These are phyloP conservation scores for Tholera decimalis DNA, from an alignment of 2,888 invertebrate species.

Conservation along the genomic window DNA sequence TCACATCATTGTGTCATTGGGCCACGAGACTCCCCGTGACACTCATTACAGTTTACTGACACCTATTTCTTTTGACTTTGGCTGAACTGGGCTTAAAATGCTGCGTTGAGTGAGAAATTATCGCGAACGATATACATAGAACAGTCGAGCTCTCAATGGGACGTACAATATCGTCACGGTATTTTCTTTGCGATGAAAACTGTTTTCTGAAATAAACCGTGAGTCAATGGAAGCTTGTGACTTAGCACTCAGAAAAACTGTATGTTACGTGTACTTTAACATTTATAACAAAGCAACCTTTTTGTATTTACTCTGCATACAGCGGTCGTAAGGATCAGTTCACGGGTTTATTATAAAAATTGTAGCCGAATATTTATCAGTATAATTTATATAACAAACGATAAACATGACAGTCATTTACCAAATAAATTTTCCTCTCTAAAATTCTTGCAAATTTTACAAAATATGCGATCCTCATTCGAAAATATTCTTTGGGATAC, in stretches of 20 bases:
- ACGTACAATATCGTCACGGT: conserved; percentile 15
- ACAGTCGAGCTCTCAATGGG: conserved; percentile 35
- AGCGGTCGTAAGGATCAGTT: conserved; percentile 7
- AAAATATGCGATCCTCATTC: conserved; percentile 13
- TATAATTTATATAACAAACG: conserved; percentile 25
- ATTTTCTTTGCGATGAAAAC: conserved; percentile 17
- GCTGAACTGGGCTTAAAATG: conserved; percentile 43
- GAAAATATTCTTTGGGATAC: conserved; percentile 10
- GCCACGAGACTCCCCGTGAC: conserved; percentile 31
- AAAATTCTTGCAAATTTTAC: conserved; percentile 1
- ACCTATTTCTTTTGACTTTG: conserved; percentile 38
- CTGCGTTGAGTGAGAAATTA: conserved; percentile 34
- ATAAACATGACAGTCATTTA: conserved; percentile 16
- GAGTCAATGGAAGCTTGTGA: conserved; percentile 48
- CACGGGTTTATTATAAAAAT: background rate
- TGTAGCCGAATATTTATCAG: background rate
- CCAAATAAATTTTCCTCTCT: background rate
- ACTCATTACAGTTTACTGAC: conserved; percentile 47
- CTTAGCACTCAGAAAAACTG: conserved; percentile 27
- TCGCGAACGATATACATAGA: conserved; percentile 34
- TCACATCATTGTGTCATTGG: conserved; percentile 46
- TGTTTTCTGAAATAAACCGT: conserved; percentile 48
- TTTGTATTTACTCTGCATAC: conserved; percentile 15
- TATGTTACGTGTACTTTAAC: conserved; percentile 11
- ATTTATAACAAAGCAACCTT: conserved; percentile 22